Evolutionary conservation across 2,113 vertebrate genomes (phyloP).

Genomic region (Lagopus leucura): DNA sequence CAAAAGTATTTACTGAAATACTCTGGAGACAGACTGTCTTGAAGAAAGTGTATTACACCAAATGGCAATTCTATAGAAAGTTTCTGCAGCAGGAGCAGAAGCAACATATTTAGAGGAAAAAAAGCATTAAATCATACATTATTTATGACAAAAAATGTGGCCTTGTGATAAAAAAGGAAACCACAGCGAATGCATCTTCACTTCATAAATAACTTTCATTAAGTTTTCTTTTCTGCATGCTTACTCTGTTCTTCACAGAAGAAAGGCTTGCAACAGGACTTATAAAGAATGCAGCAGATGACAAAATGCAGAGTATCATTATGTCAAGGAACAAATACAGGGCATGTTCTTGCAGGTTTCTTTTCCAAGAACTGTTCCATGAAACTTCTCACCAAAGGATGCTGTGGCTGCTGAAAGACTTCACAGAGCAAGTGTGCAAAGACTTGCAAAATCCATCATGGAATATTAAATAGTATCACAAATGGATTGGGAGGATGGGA

Average conservation of each 20-base stretch:
- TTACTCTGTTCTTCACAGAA: background rate
- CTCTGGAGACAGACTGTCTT: background rate
- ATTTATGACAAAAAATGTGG: background rate
- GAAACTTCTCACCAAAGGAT: background rate
- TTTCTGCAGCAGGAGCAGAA: background rate
- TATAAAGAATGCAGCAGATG: background rate
- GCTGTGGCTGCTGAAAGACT: background rate
- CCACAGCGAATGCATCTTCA: background rate
- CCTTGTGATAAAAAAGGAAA: fast-evolving
- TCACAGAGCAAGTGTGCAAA: background rate
- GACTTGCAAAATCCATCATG: background rate
- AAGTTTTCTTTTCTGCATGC: background rate
- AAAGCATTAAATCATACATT: background rate
- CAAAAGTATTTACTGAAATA: background rate
- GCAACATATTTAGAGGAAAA: background rate
- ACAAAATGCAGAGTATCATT: background rate
- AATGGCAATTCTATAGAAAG: background rate
- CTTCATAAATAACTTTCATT: background rate
- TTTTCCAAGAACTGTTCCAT: background rate
- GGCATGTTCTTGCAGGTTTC: background rate
- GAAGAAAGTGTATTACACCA: background rate
- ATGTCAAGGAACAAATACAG: background rate
- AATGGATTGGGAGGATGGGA: background rate
- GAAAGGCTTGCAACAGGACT: background rate
- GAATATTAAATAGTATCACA: background rate